Conservation (phyloP, 1,140 invertebrate genomes). For the Aphis gossypii region DNA sequence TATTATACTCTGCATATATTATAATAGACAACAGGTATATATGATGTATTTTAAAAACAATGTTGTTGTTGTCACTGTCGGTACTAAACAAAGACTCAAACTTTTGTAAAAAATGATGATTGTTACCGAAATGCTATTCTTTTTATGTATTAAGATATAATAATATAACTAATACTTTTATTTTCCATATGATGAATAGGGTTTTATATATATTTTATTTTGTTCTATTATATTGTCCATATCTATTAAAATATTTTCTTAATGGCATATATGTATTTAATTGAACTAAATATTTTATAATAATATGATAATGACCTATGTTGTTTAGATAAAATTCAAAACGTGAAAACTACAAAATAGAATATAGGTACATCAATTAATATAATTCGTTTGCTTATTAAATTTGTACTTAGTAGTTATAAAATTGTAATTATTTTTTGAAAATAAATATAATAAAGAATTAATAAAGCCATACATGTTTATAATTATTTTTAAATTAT, state of each 20-base stretch:
- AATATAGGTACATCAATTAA: neutral
- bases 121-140: neutral
- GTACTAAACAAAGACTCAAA: neutral
- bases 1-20: neutral
- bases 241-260: neutral
- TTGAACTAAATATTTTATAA: neutral
- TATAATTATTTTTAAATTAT: neutral
- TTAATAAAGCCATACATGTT: no score
- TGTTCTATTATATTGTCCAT: neutral
- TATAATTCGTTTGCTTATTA: neutral
- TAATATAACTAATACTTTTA: neutral
- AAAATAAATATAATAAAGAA: no score
- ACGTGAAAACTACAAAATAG: neutral
- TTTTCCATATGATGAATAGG: neutral
- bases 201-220: neutral
- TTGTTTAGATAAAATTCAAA: neutral
- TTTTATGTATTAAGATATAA: neutral
- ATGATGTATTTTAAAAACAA: neutral
- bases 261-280: neutral
- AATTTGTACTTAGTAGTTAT: neutral
- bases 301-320: neutral
- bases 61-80: neutral
- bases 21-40: constrained; percentile 5
- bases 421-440: no score
- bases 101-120: neutral